Evolutionary conservation across 2,888 invertebrate genomes (phyloP), one percentile per base, ranked within the genome.

Genomic region (Phoronis australis): DNA sequence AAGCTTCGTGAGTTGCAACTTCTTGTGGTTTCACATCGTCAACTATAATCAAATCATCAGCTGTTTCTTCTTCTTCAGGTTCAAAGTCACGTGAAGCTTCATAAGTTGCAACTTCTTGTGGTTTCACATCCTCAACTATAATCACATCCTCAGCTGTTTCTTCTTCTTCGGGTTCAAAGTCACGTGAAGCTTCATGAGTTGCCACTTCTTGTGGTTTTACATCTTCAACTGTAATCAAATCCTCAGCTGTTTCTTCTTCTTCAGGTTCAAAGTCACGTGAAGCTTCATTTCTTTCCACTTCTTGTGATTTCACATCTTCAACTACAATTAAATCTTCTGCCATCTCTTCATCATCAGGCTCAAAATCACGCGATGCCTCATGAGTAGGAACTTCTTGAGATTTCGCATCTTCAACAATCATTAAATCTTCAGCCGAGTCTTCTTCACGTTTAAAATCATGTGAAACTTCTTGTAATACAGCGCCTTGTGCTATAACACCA

Each of bases 1-100:
- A n/a, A n/a, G 46, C 39, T 18, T 47, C 48, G 23, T 23, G 68
- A 57, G 75, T 74, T 18, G 73, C 72, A 55, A 75, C 72, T 20
- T 72, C 71, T 63, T 79, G 76, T 66, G 77, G 73, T 20, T 45
- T 46, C 27, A 31, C 31, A 23, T 37, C 40, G 21, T 22, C n/a
- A n/a, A n/a, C n/a, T n/a, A n/a, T n/a, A n/a, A n/a, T n/a, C n/a
- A n/a, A n/a, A n/a, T n/a, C n/a, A n/a, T n/a, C n/a, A n/a, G n/a
- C n/a, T n/a, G n/a, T n/a, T n/a, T n/a, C n/a, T n/a, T n/a, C n/a
- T n/a, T n/a, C n/a, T n/a, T n/a, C n/a, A n/a, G n/a, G n/a, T n/a
- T n/a, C n/a, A n/a, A n/a, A n/a, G n/a, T n/a, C n/a, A n/a, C n/a
- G n/a, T n/a, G n/a, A n/a, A n/a, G n/a, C n/a, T n/a, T n/a, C n/a